phyloP scores from a whole-genome alignment of 1,140 invertebrate species.

The Ladona fulva region DNA sequence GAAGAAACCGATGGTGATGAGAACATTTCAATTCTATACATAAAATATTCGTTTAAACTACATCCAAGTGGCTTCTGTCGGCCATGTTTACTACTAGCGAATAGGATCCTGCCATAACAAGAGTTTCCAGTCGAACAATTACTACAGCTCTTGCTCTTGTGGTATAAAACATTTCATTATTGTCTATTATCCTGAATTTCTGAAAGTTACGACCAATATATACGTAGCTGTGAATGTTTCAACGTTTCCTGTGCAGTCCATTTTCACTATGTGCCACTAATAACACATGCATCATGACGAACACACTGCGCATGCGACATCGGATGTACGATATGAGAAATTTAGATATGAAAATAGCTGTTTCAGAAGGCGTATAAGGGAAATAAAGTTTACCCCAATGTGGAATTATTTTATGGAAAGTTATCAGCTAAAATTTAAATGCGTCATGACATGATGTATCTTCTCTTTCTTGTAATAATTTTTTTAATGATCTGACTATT shows the following conservation, averaged over 20 bases:
- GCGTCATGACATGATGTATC: too few relatives aligned
- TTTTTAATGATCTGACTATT: too few relatives aligned
- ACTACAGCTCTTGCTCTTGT: not conserved
- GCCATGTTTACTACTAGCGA: slow-evolving; percentile 4
- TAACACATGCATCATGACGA: slow-evolving; percentile 5
- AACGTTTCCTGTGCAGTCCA: not conserved
- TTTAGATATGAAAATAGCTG: not conserved
- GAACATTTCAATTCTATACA: slow-evolving; percentile 37
- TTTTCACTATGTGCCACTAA: not conserved
- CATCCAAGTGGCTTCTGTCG: slow-evolving; percentile 7
- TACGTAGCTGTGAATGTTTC: not conserved
- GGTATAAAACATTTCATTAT: not conserved
- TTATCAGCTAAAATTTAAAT: too few relatives aligned
- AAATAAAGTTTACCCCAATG: too few relatives aligned
- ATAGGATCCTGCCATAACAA: slow-evolving; percentile 5
- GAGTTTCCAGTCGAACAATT: not conserved
- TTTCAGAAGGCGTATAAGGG: too few relatives aligned
- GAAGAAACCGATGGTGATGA: slow-evolving; percentile 42
- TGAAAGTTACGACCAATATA: not conserved
- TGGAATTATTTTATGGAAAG: too few relatives aligned
- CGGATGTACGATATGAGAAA: not conserved
- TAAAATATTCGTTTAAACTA: not conserved
- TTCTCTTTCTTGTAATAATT: too few relatives aligned
- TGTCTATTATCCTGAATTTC: not conserved
- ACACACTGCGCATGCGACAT: not conserved